Evolutionary conservation across 2,113 vertebrate species (phyloP), one percentile per base, ranked within the genome.

Genomic region (Noturus placidus): DNA sequence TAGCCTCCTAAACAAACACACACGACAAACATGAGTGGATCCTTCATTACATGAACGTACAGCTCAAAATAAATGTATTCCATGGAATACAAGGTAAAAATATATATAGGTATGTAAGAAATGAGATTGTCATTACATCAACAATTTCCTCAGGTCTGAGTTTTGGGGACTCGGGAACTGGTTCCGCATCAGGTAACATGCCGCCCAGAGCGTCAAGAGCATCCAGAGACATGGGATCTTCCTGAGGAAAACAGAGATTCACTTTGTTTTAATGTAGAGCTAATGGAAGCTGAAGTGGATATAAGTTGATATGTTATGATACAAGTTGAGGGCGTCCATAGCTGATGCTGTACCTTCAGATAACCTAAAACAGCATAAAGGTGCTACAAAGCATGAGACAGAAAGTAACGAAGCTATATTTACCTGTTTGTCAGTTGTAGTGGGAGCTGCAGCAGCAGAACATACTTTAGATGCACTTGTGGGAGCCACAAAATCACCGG

Each of bases 181-280:
- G 92, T 89, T 83, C 52, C 35, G 93, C 88, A 54, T 57, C 22
- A 70, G 88, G 61, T 72, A 95, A 81, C 0, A 69, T 91, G 92
- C 94, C 93, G 6, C 86, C 85, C 4, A 95, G 91, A 87, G 92
- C 92, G 2, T 89, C 59, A 46, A 95, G 88, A 88, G 94, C 90
- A 77, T 93, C 94, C 89, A 90, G 80, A 74, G 89, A 85, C 84
- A 93, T 83, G 4, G 86, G 4, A 13, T 72, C 69, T 19, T 0
- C 63, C 86, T 87, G 57, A 56, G 46, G 25, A 57, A 61, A 14
- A 82, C 56, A 76, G 35, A 84, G 19, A 50, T 5, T 22, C 27
- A 35, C 3, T 9, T 61, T 22, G 30, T 69, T 25, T 67, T 15
- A 27, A 63, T 8, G 33, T 46, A 14, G 5, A 56, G 20, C 52